Evolutionary conservation across 2,888 invertebrate species (phyloP), one percentile per base, ranked within the genome.

Genomic region (Cheilosia urbana): DNA sequence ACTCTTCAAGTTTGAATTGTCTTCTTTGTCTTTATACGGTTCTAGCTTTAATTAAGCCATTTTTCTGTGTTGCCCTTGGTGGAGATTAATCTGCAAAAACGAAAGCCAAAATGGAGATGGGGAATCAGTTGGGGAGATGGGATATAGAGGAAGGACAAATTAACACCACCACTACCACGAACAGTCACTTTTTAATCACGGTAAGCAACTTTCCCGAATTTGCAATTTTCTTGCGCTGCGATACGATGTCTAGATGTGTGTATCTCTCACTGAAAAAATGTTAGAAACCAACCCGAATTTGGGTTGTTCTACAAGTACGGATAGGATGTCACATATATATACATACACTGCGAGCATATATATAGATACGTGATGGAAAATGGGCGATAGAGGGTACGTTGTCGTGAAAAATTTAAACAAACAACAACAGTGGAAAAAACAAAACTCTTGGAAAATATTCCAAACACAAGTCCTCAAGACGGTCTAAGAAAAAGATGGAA

Each of bases 1-100:
- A 49, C 45, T 55, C 13, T 75, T 34, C 24, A 69, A 79, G 49
- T 57, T 62, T 66, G 5, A 58, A 65, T 55, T 65, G 79, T 76
- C 30, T 60, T 47, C 24, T 27, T 66, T 82, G 76, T 84, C 55
- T 62, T 34, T 60, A 66, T 57, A 81, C 78, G 57, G 58, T 84
- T 55, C 62, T 24, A 51, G 40, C 51, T 9, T 80, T 76, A 80
- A 76, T 75, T 80, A 84, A 80, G 84, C 80, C 80, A 84, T 84
- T 49, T 71, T 84, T 80, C 27, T 62, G 42, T 62, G 42, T 45
- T 73, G 68, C 55, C 79, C 83, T 78, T 15, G 73, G 63, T 63
- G 83, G 68, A 65, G 57, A 53, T 21, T 66, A 69, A 71, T 79
- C 73, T 78, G 63, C 19, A 53, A 69, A 42, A 69, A 45, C 24